Base-by-base conservation (phyloP, 2,797 vertebrate genomes). In the Miichthys miiuy region DNA sequence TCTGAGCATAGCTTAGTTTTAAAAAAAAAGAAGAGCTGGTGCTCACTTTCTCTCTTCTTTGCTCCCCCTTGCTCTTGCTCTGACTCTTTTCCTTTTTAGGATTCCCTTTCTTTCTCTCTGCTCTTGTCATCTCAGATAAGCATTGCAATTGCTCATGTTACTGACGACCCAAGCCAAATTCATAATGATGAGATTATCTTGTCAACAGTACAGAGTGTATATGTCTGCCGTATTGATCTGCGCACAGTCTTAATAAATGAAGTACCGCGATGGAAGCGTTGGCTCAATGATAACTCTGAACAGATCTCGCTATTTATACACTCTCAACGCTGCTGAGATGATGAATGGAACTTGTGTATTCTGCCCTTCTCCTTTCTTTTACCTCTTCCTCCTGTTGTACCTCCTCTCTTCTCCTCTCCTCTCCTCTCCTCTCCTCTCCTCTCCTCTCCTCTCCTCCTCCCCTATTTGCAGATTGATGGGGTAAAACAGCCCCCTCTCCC, bases 141-240 rank as follows among this genome's bases (percentile, higher is more conserved):
- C 84, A 30, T 90, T 62, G 85, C 90, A 90, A 90, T 95, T 91
- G 85, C 92, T 95, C 93, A 95, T 88, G 91, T 89, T 91, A 57
- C 90, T 91, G 93, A 94, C 83, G 87, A 93, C 86, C 90, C 90
- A 84, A 91, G 91, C 92, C 93, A 93, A 90, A 95, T 94, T 95
- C 91, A 91, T 93, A 93, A 95, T 90, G 90, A 93, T 95, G 93
- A 94, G 93, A 95, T 96, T 95, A 95, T 95, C 91, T 92, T 94
- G 93, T 96, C 93, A 94, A 93, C 92, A 89, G 88, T 82, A 83
- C 88, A 89, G 92, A 88, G 91, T 91, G 90, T 92, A 85, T 92
- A 92, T 89, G 89, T 91, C 91, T 86, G 81, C 70, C 25, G 72
- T 91, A 95, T 95, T 90, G 94, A 95, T 95, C 94, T 69, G 60